Conservation (phyloP, 1,140 invertebrate genomes). For the Drosophila orosa region DNA sequence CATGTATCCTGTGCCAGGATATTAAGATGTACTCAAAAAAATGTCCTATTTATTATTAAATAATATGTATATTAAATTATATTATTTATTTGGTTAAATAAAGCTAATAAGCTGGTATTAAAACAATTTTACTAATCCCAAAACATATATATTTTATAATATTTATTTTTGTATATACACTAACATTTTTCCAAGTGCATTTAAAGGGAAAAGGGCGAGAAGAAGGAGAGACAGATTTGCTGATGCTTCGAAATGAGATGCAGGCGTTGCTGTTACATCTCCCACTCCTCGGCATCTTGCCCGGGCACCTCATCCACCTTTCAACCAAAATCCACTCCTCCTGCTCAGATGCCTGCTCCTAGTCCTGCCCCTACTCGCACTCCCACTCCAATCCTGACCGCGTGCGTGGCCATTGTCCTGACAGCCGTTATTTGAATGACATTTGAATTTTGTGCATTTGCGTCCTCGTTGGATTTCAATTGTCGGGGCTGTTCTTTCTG, state of each 20-base stretch:
- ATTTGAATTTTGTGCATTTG: slow-evolving; percentile 68
- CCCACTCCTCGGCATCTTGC: slow-evolving; percentile 17
- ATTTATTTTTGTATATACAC: not conserved
- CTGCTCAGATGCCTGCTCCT: slow-evolving; percentile 9
- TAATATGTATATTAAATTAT: not conserved
- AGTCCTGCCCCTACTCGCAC: slow-evolving; percentile 5
- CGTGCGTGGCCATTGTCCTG: slow-evolving; percentile 70
- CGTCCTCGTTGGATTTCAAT: slow-evolving; percentile 44
- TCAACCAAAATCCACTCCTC: slow-evolving; percentile 18
- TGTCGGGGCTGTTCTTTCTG: slow-evolving; percentile 41
- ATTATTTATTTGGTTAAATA: no score
- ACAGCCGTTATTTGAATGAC: slow-evolving; percentile 76
- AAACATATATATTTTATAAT: not conserved
- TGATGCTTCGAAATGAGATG: slow-evolving; percentile 62
- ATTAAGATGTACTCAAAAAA: slow-evolving; percentile 58
- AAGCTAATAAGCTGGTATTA: no score
- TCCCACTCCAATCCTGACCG: slow-evolving; percentile 43
- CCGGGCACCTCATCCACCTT: slow-evolving; percentile 38
- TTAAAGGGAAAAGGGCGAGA: slow-evolving; percentile 12
- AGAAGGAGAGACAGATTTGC: slow-evolving; percentile 41
- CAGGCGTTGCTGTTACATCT: slow-evolving; percentile 59
- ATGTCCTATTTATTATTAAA: not conserved
- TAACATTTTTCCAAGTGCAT: slow-evolving; percentile 19
- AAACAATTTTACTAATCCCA: not conserved
- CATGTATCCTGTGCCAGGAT: slow-evolving; percentile 79